These are phyloP conservation scores for Petroica traversi DNA, from an alignment of 2,113 vertebrate genomes.

Conservation along the genomic window DNA sequence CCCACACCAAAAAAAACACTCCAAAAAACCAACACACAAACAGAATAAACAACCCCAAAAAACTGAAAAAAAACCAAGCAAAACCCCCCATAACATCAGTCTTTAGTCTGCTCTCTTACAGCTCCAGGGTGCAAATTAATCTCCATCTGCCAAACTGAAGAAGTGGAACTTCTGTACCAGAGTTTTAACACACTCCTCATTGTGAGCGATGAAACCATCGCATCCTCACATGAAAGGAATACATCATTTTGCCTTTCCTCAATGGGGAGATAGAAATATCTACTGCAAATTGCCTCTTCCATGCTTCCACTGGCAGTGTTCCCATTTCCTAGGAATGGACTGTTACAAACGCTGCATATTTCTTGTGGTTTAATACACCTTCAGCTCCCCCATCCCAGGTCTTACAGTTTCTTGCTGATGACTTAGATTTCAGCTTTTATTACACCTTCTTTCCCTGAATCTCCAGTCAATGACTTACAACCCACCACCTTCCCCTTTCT, in stretches of 20 bases:
- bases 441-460: background rate
- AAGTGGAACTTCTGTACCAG: background rate
- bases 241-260: background rate
- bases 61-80: background rate
- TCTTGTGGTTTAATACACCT: background rate
- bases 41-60: too few species aligned
- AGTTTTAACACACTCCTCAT: background rate
- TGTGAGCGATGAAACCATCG: rapidly evolving
- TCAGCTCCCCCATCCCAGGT: background rate
- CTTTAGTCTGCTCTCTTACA: background rate
- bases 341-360: background rate
- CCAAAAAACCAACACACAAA: too few species aligned
- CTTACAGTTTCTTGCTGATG: background rate
- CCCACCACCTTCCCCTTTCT: background rate
- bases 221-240: background rate
- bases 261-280: background rate
- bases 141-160: background rate
- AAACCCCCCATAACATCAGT: rapidly evolving
- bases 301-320: background rate
- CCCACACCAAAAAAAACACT: background rate
- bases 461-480: background rate
- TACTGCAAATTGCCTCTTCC: background rate
- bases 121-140: background rate
- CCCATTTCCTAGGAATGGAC: background rate
- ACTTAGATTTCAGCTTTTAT: background rate